Conservation (phyloP, 2,888 invertebrate genomes). For the Ariolimax columbianus region DNA sequence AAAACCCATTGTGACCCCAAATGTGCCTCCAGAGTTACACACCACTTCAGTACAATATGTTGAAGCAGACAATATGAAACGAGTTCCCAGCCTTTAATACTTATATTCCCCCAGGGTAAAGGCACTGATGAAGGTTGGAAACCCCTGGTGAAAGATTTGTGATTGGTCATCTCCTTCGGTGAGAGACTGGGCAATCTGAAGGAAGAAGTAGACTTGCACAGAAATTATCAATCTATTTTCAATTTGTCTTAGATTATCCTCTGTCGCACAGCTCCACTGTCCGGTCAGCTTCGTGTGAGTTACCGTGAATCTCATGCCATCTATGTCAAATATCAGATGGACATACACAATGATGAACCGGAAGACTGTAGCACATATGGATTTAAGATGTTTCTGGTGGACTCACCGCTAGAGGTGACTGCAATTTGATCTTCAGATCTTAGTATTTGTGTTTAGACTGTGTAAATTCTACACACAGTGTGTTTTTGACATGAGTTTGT, state of each 20-base stretch:
- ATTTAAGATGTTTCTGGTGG: constrained; percentile 90
- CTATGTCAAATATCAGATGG: constrained; percentile 92
- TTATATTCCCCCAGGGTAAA: no score
- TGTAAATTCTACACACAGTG: not conserved
- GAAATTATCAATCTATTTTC: constrained; percentile 35
- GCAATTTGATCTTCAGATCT: not conserved
- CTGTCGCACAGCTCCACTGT: constrained; percentile 76
- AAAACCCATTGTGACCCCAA: no score
- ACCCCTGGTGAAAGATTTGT: no score
- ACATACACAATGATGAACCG: constrained; percentile 88
- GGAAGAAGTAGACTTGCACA: not conserved
- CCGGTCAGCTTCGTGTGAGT: constrained; percentile 71
- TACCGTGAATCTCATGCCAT: constrained; percentile 81
- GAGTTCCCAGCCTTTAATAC: no score
- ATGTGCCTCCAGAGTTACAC: no score
- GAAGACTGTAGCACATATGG: constrained; percentile 85
- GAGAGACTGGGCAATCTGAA: no score
- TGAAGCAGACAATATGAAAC: no score
- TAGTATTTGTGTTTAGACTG: not conserved
- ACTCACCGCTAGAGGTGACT: constrained; percentile 89
- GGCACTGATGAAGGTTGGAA: no score
- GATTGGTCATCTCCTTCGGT: no score
- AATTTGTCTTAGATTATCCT: constrained; percentile 77
- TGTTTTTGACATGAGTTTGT: no score
- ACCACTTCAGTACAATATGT: no score